Percentiles rank a stretch among this genome's conserved stretches.
Conservation (phyloP, 2,797 vertebrate species). For the Monodelphis domestica region DNA sequence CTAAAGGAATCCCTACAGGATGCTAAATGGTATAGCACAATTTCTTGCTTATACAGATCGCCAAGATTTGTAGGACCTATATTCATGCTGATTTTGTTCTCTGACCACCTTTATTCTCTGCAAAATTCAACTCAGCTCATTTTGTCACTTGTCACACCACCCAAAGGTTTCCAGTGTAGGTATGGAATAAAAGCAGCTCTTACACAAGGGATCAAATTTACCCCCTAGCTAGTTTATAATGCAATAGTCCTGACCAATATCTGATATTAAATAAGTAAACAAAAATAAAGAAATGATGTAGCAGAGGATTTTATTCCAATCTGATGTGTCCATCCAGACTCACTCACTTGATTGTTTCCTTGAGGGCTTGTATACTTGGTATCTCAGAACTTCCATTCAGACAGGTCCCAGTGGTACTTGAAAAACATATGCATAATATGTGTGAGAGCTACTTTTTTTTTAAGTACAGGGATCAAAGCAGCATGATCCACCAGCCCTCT, state of each 20-base stretch:
- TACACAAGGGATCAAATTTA: not conserved
- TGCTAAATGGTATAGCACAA: not conserved
- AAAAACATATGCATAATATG: too few relatives aligned
- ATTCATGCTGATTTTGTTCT: not conserved
- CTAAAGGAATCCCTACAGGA: not conserved
- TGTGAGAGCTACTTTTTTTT: not conserved
- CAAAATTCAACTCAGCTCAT: constrained; percentile 11
- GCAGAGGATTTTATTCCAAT: too few relatives aligned
- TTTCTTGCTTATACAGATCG: not conserved
- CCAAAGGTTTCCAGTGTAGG: not conserved
- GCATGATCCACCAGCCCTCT: not conserved
- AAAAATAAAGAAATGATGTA: too few relatives aligned
- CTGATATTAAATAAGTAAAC: not conserved
- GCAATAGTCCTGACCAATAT: constrained; percentile 27
- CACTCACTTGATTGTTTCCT: too few relatives aligned
- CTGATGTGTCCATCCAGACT: too few relatives aligned
- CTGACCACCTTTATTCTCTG: not conserved
- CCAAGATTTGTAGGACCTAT: not conserved
- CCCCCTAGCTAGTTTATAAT: not conserved
- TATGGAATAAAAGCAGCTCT: not conserved
- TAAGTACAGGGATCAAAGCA: not conserved
- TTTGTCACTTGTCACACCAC: not conserved
- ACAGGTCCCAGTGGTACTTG: too few relatives aligned
- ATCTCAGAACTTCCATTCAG: too few relatives aligned
- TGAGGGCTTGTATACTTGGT: too few relatives aligned